Conservation (phyloP, 2,888 invertebrate genomes). For the Hirtodrosophila trivittata region DNA sequence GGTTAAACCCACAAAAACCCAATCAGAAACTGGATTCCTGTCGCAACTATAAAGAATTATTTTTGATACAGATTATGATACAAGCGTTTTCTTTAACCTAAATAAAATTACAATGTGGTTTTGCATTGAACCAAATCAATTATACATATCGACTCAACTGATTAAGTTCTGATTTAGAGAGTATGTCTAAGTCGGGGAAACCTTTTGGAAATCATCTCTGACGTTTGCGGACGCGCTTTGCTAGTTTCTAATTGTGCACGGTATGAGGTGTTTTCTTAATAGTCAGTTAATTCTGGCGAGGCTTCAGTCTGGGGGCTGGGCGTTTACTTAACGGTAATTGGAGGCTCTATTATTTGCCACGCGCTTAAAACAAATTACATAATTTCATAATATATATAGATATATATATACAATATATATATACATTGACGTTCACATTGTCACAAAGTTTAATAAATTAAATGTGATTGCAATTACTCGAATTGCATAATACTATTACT, state of each 20-base stretch:
- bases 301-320: constrained; percentile 24
- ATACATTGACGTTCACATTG: background rate
- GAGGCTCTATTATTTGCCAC: constrained; percentile 41
- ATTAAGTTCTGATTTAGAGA: constrained; percentile 39
- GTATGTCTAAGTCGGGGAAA: background rate
- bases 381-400: background rate
- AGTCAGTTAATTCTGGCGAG: constrained; percentile 9
- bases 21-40: too few species aligned
- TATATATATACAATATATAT: background rate
- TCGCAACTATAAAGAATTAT: too few species aligned
- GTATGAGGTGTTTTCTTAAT: constrained; percentile 33
- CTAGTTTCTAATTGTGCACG: constrained; percentile 56
- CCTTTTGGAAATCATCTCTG: constrained; percentile 48
- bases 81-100: too few species aligned
- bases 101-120: too few species aligned
- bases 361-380: constrained; percentile 4
- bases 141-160: too few species aligned
- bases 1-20: too few species aligned
- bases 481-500: too few species aligned
- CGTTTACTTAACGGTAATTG: constrained; percentile 52
- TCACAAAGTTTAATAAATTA: too few species aligned
- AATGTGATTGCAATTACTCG: too few species aligned
- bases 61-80: too few species aligned
- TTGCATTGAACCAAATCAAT: too few species aligned
- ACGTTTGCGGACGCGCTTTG: constrained; percentile 71